phyloP scores from a whole-genome alignment of 2,113 vertebrate species.

The Dipodomys stephensi region DNA sequence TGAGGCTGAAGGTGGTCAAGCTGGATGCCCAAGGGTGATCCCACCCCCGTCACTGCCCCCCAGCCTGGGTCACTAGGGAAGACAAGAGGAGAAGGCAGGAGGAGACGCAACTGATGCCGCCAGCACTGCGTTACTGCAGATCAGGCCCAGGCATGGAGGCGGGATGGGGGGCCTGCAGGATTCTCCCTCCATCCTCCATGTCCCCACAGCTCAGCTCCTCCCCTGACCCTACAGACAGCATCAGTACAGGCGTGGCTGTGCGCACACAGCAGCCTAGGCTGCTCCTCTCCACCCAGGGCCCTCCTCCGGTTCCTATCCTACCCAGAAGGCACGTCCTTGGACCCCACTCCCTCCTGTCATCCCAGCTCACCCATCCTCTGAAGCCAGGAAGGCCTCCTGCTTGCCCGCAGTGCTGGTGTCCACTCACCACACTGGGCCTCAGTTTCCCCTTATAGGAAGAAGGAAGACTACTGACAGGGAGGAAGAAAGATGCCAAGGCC shows the following conservation, averaged over 20 bases:
- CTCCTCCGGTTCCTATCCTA: background rate
- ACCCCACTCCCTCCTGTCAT: background rate
- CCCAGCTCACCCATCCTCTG: background rate
- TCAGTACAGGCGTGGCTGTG: no score
- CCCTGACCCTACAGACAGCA: no score
- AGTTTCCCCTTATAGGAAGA: background rate
- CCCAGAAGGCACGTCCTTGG: no score
- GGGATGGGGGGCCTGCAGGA: no score
- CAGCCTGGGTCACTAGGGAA: background rate
- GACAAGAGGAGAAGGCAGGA: rapidly evolving
- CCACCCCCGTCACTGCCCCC: background rate
- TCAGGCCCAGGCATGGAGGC: no score
- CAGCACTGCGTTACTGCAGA: no score
- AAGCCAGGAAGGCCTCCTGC: background rate
- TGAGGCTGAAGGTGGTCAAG: background rate
- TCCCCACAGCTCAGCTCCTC: no score
- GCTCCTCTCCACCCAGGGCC: background rate
- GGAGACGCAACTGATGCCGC: background rate
- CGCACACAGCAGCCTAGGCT: no score
- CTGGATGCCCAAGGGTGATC: background rate
- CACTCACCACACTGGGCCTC: background rate
- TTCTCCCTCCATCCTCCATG: no score
- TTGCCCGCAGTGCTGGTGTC: background rate
- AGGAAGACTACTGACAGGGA: background rate
- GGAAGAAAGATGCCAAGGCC: background rate